These are phyloP conservation scores for Crepidodera aurea DNA, from an alignment of 2,888 invertebrate species.

Conservation along the genomic window DNA sequence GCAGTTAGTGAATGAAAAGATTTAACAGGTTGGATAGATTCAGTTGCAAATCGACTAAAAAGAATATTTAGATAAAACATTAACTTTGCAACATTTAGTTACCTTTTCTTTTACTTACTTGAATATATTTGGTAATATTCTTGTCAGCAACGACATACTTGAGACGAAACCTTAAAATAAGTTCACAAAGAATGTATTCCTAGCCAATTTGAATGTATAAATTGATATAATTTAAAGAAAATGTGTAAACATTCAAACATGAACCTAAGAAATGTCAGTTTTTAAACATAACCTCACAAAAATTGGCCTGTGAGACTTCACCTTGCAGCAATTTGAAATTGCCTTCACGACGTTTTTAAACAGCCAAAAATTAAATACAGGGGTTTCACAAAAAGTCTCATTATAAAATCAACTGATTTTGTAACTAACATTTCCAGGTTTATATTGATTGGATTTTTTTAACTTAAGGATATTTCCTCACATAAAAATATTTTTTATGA, in stretches of 20 bases:
- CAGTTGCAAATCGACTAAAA: slow-evolving; percentile 27
- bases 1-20: slow-evolving; percentile 34
- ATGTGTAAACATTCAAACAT: not conserved
- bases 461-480: too few species aligned
- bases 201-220: too few species aligned
- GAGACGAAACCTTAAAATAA: not conserved
- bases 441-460: too few species aligned
- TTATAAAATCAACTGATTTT: too few species aligned
- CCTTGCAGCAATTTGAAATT: too few species aligned
- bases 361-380: too few species aligned
- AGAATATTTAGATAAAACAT: not conserved
- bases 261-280: not conserved
- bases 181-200: too few species aligned
- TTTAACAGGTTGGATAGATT: slow-evolving; percentile 19
- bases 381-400: too few species aligned
- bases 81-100: not conserved
- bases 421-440: too few species aligned
- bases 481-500: too few species aligned
- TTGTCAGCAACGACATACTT: slow-evolving; percentile 4
- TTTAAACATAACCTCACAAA: not conserved
- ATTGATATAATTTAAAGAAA: too few species aligned
- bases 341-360: too few species aligned
- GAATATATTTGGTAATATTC: slow-evolving; percentile 7
- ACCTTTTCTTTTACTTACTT: slow-evolving; percentile 5
- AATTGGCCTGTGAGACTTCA: not conserved